Evolutionary conservation across 2,888 invertebrate genomes (phyloP), one percentile per base, ranked within the genome.

Genomic region (Venustoraphidia nigricollis): DNA sequence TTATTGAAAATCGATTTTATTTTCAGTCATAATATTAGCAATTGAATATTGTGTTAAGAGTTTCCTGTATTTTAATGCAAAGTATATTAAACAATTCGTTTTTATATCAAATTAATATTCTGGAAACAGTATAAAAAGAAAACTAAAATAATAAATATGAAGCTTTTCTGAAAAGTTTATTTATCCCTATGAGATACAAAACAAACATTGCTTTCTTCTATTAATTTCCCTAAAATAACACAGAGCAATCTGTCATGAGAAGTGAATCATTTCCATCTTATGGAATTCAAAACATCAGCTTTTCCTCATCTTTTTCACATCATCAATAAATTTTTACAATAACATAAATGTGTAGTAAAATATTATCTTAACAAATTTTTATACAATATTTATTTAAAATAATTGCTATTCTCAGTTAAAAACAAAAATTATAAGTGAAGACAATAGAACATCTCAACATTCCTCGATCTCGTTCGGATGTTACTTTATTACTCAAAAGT

Each of bases 131-230:
- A 27, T 27, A 27, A 27, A 27, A 27, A 27, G 27, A 27, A 27
- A 56, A 52, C 51, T 49, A 46, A 47, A 52, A 44, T 47, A 53
- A 50, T 17, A 34, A 37, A 36, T 39, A 51, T 41, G 45, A 47
- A 38, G 46, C 46, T 66, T 69, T 69, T 68, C 67, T 70, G 65
- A 70, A 73, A 72, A 71, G 68, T 73, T 73, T 73, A 69, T 70
- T 73, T 69, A 68, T 71, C 68, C 70, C 73, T 74, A 73, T 71
- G 67, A 73, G 72, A 72, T 74, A 74, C 70, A 75, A 75, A 75
- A 73, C 70, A 73, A 75, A 73, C 71, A 72, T 72, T 68, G 71
- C 68, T 68, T 67, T 50, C 55, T 58, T 61, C 61, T 60, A 58
- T 60, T 59, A 62, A 62, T 62, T 66, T 68, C 64, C 68, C 70